A percentile compares a stretch with the other conserved stretches of the same genome.
phyloP scores from a whole-genome alignment of 1,140 invertebrate species.

The Penaeus vannamei region DNA sequence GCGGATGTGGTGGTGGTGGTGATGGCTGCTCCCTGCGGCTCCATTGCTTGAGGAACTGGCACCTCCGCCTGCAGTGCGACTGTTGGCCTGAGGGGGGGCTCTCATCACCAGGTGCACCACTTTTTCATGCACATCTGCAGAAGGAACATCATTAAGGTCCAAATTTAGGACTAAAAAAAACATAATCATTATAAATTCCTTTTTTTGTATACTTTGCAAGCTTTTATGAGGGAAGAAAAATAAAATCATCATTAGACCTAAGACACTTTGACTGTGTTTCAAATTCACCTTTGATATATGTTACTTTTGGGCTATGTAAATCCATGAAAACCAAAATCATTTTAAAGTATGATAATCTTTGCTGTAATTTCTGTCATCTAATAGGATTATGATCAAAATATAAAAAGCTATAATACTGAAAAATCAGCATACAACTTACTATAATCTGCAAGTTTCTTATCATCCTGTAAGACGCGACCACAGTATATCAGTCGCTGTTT shows the following conservation, averaged over 20 bases:
- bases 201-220: background rate
- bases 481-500: conserved; percentile 93
- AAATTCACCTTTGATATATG: too few relatives aligned
- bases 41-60: conserved; percentile 44
- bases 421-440: conserved; percentile 84
- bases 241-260: too few relatives aligned
- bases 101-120: conserved; percentile 94
- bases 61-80: conserved; percentile 68
- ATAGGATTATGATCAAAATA: conserved; percentile 31
- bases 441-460: conserved; percentile 79
- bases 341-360: background rate
- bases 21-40: conserved; percentile 23
- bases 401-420: conserved; percentile 18
- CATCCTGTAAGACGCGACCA: conserved; percentile 91
- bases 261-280: too few relatives aligned
- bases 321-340: conserved; percentile 5
- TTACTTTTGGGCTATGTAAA: background rate
- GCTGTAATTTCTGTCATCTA: background rate
- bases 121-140: conserved; percentile 87
- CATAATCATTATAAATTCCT: too few relatives aligned
- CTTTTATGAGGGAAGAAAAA: too few relatives aligned
- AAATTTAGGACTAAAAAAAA: background rate
- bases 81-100: conserved; percentile 77
- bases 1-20: conserved; percentile 67
- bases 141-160: background rate